Conservation (phyloP, 1,140 invertebrate species). For the Diorhabda carinulata region DNA sequence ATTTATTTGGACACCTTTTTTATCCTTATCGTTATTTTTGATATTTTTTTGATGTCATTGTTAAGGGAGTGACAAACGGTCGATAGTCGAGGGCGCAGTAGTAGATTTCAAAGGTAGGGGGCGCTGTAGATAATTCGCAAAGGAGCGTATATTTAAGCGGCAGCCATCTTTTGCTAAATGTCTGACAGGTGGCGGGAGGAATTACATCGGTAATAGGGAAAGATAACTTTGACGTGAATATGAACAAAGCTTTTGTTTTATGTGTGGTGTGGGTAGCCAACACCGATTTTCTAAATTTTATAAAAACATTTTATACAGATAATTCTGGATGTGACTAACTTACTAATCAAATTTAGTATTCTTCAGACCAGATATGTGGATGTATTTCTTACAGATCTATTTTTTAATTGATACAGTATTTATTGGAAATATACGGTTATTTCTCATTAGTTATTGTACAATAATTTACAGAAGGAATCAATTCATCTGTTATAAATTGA, state of each 20-base stretch:
- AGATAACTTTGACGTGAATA: conserved; percentile 6
- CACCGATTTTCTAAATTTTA: conserved; percentile 17
- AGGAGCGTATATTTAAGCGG: neutral
- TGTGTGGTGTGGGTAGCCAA: neutral
- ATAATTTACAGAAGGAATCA: too few species aligned
- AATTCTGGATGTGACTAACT: too few species aligned
- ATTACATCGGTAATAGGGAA: neutral
- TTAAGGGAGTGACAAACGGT: conserved; percentile 16
- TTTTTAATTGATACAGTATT: too few species aligned
- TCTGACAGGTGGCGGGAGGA: neutral
- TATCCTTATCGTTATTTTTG: neutral
- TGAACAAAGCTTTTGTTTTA: neutral
- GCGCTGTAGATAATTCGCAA: conserved; percentile 7
- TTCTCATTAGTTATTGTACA: too few species aligned
- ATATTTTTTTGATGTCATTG: conserved; percentile 14
- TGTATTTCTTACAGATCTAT: too few species aligned
- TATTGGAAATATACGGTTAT: too few species aligned
- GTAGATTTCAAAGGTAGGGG: neutral
- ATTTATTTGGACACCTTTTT: neutral
- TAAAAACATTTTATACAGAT: neutral
- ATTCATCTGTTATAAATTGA: too few species aligned
- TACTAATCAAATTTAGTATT: too few species aligned
- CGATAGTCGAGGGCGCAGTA: conserved; percentile 9
- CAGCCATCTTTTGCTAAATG: neutral
- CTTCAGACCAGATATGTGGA: too few species aligned